These are phyloP conservation scores for Acanthosepion pharaonis DNA, from an alignment of 2,888 invertebrate genomes.

Conservation along the genomic window DNA sequence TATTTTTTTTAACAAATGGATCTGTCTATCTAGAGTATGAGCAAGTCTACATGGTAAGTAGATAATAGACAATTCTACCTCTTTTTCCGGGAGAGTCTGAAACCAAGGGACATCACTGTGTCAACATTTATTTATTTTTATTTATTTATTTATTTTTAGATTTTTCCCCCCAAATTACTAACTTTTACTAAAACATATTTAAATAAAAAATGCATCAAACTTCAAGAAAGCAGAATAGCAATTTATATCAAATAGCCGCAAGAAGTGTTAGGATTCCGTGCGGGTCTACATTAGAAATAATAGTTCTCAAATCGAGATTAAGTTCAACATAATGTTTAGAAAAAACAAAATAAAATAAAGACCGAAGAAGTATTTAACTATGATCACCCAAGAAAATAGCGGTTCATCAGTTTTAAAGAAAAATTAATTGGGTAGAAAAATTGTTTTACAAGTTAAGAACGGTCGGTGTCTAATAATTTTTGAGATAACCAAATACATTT, in stretches of 20 bases:
- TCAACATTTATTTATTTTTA: background rate
- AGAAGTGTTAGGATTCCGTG: background rate
- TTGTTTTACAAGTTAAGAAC: background rate
- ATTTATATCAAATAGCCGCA: background rate
- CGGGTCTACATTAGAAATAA: background rate
- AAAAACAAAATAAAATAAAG: background rate
- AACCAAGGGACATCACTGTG: conserved; percentile 36
- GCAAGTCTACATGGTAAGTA: background rate
- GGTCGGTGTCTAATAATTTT: background rate
- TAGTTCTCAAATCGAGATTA: background rate
- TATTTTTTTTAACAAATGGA: background rate
- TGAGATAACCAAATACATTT: background rate
- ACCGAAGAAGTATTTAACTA: background rate
- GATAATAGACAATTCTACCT: background rate
- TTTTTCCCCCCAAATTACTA: background rate
- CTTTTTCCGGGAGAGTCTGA: background rate
- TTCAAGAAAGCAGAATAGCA: background rate
- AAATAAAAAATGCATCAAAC: background rate
- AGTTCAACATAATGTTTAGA: background rate
- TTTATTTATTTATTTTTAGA: background rate
- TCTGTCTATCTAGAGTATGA: background rate
- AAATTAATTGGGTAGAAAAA: background rate
- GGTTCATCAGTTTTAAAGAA: background rate
- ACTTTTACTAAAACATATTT: background rate
- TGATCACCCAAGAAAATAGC: background rate